A percentile compares a stretch with the other conserved stretches of the same genome.
Evolutionary conservation across 2,888 invertebrate species (phyloP).

Genomic region (Ennomos fuscantarius): DNA sequence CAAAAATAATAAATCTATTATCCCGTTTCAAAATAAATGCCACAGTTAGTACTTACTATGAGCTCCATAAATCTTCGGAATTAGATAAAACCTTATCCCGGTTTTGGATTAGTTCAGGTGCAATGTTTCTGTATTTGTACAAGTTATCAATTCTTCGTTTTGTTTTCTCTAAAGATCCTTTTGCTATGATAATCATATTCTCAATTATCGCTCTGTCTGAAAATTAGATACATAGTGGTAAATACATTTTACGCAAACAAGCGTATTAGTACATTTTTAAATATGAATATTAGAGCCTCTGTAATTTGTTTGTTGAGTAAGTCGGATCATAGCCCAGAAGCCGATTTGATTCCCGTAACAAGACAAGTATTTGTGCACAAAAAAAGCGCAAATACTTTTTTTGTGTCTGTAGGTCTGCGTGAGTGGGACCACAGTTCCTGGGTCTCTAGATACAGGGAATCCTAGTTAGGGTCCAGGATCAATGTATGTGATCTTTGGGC

Average conservation of each 20-base stretch:
- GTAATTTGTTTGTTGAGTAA: too few relatives aligned
- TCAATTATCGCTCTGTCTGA: constrained; percentile 62
- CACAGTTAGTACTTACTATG: constrained; percentile 58
- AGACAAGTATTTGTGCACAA: too few relatives aligned
- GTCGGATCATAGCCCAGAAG: too few relatives aligned
- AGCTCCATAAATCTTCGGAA: constrained; percentile 58
- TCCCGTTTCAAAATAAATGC: background rate
- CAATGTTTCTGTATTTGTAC: constrained; percentile 60
- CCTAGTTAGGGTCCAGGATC: too few relatives aligned
- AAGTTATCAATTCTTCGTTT: constrained; percentile 66
- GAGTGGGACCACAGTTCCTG: too few relatives aligned
- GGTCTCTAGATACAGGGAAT: too few relatives aligned
- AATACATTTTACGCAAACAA: background rate
- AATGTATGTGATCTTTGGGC: too few relatives aligned
- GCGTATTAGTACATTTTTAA: background rate
- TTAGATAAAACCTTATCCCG: constrained; percentile 55
- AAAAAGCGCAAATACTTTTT: too few relatives aligned
- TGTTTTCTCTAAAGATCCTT: constrained; percentile 69
- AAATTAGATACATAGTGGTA: constrained; percentile 9
- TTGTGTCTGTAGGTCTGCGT: too few relatives aligned
- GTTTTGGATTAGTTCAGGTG: constrained; percentile 65
- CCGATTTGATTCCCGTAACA: too few relatives aligned
- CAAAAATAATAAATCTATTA: too few relatives aligned
- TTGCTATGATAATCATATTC: constrained; percentile 60
- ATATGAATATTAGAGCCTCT: too few relatives aligned